Evolutionary conservation across 2,113 vertebrate species (phyloP).

Genomic region (Cepphus grylle): DNA sequence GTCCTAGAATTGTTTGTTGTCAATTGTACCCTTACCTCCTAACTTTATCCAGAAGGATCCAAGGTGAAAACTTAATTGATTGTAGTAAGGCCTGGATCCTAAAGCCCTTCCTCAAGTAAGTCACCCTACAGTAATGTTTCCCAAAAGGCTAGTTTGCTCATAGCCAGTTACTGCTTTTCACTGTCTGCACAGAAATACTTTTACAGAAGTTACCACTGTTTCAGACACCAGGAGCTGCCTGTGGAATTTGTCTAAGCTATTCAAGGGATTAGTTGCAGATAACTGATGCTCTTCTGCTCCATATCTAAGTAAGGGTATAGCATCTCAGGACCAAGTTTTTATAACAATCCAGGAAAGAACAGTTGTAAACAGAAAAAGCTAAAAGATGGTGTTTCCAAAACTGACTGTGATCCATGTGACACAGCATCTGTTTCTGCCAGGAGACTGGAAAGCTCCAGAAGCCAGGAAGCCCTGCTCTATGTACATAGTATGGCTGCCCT

Average conservation of each 20-base stretch:
- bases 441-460: not conserved
- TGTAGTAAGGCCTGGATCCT: not conserved
- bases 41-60: not conserved
- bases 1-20: not conserved
- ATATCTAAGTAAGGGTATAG: constrained; percentile 35
- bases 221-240: not conserved
- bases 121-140: not conserved
- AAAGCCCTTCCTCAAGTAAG: not conserved
- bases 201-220: not conserved
- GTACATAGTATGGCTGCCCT: not conserved
- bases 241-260: not conserved
- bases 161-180: not conserved
- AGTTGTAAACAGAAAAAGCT: not conserved
- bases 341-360: not conserved
- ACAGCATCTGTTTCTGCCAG: not conserved
- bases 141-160: not conserved
- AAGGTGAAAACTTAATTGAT: not conserved
- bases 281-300: not conserved
- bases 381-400: not conserved
- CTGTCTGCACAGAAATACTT: not conserved
- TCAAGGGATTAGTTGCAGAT: constrained; percentile 8
- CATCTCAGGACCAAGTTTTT: not conserved
- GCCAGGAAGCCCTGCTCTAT: not conserved
- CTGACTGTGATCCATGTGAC: not conserved
- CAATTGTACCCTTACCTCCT: not conserved